A percentile compares a stretch with the other conserved stretches of the same genome.
Conservation (phyloP, 2,797 vertebrate genomes). For the Tokudaia tokunoshimensis region DNA sequence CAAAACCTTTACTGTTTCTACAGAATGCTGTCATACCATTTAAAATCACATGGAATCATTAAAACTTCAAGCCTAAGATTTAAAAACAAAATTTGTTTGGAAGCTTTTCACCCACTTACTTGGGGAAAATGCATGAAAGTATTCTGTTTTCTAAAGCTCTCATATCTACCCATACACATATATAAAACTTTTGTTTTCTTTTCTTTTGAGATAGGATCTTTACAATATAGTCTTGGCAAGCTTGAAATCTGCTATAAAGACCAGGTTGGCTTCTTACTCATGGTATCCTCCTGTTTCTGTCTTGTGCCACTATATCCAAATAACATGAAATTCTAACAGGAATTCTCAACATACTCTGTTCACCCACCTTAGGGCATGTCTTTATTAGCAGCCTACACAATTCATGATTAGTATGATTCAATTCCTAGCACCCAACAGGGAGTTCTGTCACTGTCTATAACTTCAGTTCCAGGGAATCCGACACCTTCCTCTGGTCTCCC, state of each 20-base stretch:
- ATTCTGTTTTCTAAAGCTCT: slow-evolving; percentile 43
- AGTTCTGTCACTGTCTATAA: neutral
- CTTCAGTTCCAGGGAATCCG: neutral
- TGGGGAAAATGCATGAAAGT: slow-evolving; percentile 10
- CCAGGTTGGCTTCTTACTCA: neutral
- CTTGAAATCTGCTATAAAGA: neutral
- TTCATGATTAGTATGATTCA: neutral
- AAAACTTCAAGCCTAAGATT: slow-evolving; percentile 67
- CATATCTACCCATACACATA: neutral
- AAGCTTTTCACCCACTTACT: slow-evolving; percentile 39
- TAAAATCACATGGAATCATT: neutral
- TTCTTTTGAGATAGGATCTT: neutral
- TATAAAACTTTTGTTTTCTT: neutral
- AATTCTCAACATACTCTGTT: neutral
- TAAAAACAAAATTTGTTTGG: slow-evolving; percentile 57
- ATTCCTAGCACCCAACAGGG: neutral
- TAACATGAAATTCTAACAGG: neutral
- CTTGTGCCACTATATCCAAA: too few species aligned
- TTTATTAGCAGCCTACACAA: slow-evolving; percentile 42
- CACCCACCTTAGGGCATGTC: neutral
- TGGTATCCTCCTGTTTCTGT: neutral
- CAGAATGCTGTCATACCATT: neutral
- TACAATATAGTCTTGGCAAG: neutral
- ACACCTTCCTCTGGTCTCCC: neutral
- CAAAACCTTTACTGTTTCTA: neutral